Evolutionary conservation across 1,140 invertebrate species (phyloP), one percentile per base, ranked within the genome.

Genomic region (Drosophila repleta): DNA sequence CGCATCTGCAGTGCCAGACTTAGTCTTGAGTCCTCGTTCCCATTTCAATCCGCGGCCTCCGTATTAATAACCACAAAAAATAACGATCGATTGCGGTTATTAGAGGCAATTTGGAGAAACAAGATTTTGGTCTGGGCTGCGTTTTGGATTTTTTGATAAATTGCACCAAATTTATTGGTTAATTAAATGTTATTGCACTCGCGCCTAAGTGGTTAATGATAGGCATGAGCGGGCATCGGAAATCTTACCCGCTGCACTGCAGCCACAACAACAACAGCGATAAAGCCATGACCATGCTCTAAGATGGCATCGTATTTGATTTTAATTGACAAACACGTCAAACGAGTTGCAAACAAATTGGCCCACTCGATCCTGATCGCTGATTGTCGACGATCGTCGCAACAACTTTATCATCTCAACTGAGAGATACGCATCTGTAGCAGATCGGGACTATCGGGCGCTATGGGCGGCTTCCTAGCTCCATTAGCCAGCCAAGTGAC

Each of bases 1-100:
- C 67, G 76, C 57, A 75, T 15, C 29, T 10, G 26, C 67, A 37
- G 18, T 57, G 18, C 10, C 26, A 56, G 67, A n/a, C 49, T 6
- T 35, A 41, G 53, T 41, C 55, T n/a, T 35, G 26, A 71, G 66
- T 72, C 78, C 62, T 65, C 3, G 49, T 55, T 24, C 35, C 49
- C 39, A 39, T 41, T 56, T 13, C 37, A 15, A 35, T 57, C 66
- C 74, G 75, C 63, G 37, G 51, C 65, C 76, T 72, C 60, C 67
- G 79, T 79, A 87, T 89, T 89, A 89, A 89, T 89, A 89, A 90
- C 84, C 85, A 84, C 85, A 90, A 89, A 90, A 89, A 89, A 90
- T 89, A 89, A 89, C 84, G 84, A 89, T 90, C 85, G 84, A 89
- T 89, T 89, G 84, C 83, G 79, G 84, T 90, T 89, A 89, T 89